phyloP scores from a whole-genome alignment of 2,797 vertebrate species.

The Scleropages formosus region DNA sequence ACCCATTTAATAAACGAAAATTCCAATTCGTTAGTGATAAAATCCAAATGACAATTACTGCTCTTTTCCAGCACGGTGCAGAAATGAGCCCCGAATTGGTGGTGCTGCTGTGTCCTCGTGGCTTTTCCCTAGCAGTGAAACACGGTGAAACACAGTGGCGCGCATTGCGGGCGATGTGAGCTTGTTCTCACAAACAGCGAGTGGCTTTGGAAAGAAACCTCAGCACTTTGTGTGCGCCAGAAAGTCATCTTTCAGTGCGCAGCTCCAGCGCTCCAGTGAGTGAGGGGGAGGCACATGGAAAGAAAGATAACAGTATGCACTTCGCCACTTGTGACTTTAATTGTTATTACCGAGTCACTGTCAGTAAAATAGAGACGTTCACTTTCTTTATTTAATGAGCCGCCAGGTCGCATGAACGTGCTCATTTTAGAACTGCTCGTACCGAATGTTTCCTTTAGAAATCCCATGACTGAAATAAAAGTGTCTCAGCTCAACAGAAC shows the following conservation, averaged over 20 bases:
- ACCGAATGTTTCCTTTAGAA: no score
- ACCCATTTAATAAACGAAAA: not conserved
- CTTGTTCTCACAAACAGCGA: not conserved
- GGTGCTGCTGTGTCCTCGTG: no score
- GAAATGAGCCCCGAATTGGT: no score
- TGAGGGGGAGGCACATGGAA: not conserved
- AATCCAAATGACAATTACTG: no score
- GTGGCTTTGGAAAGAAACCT: constrained; percentile 8
- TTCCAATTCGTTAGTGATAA: no score
- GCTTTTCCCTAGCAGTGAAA: not conserved
- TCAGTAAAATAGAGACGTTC: constrained; percentile 15
- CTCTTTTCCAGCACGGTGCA: no score
- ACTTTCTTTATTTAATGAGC: constrained; percentile 11
- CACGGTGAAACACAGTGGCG: not conserved
- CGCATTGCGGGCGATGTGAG: not conserved
- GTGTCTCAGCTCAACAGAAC: not conserved
- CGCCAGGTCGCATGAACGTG: not conserved
- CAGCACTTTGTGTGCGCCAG: constrained; percentile 17
- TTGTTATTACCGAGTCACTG: constrained; percentile 19
- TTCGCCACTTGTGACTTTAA: not conserved
- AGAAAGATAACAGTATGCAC: constrained; percentile 9
- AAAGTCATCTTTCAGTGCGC: not conserved
- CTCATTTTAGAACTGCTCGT: not conserved
- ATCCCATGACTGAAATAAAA: not conserved
- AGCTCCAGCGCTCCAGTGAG: constrained; percentile 11